phyloP scores from a whole-genome alignment of 2,888 invertebrate genomes.

The Mycogona germanica region DNA sequence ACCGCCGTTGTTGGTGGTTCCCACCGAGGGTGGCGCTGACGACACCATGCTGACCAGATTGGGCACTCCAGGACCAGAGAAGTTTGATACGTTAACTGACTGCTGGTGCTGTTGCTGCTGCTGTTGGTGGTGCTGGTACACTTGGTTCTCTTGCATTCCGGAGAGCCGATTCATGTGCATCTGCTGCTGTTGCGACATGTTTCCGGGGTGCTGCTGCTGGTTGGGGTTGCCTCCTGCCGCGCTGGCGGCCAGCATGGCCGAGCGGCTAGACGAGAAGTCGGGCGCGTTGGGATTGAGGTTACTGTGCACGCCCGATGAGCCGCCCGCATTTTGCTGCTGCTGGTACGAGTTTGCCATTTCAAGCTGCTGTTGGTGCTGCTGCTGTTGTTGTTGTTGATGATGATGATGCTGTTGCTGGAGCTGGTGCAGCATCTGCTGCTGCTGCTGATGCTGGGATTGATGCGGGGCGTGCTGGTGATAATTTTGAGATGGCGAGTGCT shows the following conservation, averaged over 20 bases:
- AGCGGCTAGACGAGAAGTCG: conserved; percentile 52
- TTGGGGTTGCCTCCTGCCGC: too few species aligned
- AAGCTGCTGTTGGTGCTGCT: not conserved
- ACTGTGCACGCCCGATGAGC: conserved; percentile 14
- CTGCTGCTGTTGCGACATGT: too few species aligned
- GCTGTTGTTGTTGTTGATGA: not conserved
- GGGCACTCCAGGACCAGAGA: not conserved
- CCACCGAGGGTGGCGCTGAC: conserved; percentile 1
- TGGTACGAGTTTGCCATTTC: too few species aligned
- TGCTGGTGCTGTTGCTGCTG: not conserved
- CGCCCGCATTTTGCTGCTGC: not conserved
- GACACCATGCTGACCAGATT: conserved; percentile 1
- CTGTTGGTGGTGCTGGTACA: not conserved
- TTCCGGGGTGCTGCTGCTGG: too few species aligned
- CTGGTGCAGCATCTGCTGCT: too few species aligned
- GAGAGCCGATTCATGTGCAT: conserved; percentile 3
- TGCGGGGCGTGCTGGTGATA: not conserved
- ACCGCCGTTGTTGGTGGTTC: too few species aligned
- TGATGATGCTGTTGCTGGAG: not conserved
- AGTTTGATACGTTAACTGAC: not conserved
- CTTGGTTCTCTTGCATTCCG: not conserved
- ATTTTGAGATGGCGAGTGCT: conserved; percentile 1
- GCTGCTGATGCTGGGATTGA: not conserved
- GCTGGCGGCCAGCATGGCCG: too few species aligned
- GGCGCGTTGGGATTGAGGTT: conserved; percentile 70